phyloP scores from a whole-genome alignment of 2,888 invertebrate genomes.

The Xestia rhomboidea region DNA sequence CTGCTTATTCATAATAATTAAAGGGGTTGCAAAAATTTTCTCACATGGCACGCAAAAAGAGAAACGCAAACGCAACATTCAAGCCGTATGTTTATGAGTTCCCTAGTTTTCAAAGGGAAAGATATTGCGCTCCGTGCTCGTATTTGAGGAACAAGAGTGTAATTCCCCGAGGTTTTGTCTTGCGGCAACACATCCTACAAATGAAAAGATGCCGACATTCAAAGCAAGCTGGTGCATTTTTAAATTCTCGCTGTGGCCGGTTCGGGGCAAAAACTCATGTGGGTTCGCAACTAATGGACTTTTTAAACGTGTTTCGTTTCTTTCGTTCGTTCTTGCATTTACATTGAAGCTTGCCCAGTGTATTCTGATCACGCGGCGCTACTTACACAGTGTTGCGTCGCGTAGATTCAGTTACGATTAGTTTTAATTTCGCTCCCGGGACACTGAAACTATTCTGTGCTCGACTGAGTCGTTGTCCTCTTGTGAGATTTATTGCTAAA shows the following conservation, averaged over 20 bases:
- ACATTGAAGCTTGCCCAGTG: slow-evolving; percentile 63
- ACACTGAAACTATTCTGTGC: slow-evolving; percentile 72
- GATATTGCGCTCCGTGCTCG: slow-evolving; percentile 84
- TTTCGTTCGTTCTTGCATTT: slow-evolving; percentile 65
- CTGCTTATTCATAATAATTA: slow-evolving; percentile 62
- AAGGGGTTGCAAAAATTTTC: slow-evolving; percentile 69
- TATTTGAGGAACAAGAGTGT: slow-evolving; percentile 88
- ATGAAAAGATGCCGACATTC: slow-evolving; percentile 86
- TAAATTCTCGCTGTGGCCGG: slow-evolving; percentile 79
- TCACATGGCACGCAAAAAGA: slow-evolving; percentile 72
- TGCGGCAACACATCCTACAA: slow-evolving; percentile 84
- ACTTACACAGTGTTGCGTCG: slow-evolving; percentile 69
- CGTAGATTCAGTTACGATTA: slow-evolving; percentile 75
- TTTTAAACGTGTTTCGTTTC: slow-evolving; percentile 75
- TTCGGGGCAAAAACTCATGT: slow-evolving; percentile 72
- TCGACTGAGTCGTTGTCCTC: slow-evolving; percentile 60
- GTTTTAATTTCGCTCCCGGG: slow-evolving; percentile 78
- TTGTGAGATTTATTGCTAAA: slow-evolving; percentile 73
- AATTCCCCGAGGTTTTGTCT: slow-evolving; percentile 89
- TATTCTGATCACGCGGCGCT: slow-evolving; percentile 75
- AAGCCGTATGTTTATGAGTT: slow-evolving; percentile 86
- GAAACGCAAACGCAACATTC: slow-evolving; percentile 80
- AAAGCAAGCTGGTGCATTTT: slow-evolving; percentile 85
- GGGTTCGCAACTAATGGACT: slow-evolving; percentile 76
- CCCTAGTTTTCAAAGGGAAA: slow-evolving; percentile 85